These are phyloP conservation scores for Orgyia antiqua DNA, from an alignment of 2,888 invertebrate species.

Conservation along the genomic window DNA sequence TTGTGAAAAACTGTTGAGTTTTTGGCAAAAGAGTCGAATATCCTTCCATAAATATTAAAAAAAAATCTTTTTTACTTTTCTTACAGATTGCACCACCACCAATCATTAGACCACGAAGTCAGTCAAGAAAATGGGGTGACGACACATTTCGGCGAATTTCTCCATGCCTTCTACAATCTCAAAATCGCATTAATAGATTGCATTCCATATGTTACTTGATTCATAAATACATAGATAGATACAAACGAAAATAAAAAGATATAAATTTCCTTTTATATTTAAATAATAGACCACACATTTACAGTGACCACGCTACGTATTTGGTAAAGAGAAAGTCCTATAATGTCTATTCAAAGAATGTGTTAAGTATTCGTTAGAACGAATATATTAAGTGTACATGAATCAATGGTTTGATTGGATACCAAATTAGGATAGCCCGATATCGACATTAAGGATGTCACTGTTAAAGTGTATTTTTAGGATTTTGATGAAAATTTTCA, in stretches of 20 bases:
- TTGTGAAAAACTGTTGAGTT: conserved; percentile 15
- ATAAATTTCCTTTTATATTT: background rate
- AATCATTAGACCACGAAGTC: no score
- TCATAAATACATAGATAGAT: no score
- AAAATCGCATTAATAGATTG: no score
- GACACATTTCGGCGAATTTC: no score
- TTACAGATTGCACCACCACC: no score
- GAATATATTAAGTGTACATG: conserved; percentile 32
- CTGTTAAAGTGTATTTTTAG: conserved; percentile 1
- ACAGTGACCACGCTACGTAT: background rate
- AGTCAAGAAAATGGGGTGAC: no score
- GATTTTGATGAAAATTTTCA: background rate
- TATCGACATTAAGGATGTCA: conserved; percentile 14
- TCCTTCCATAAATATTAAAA: no score
- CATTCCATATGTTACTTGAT: no score
- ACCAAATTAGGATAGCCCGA: conserved; percentile 47
- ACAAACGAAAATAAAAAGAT: no score
- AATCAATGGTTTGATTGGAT: conserved; percentile 38
- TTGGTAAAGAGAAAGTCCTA: conserved; percentile 16
- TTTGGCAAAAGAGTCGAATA: conserved; percentile 4
- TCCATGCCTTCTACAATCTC: no score
- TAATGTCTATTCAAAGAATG: conserved; percentile 14
- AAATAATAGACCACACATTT: background rate
- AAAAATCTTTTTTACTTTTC: no score
- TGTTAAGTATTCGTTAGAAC: conserved; percentile 32